phyloP scores from a whole-genome alignment of 92 coral and sea anemone species.

The Zoanthus sociatus region DNA sequence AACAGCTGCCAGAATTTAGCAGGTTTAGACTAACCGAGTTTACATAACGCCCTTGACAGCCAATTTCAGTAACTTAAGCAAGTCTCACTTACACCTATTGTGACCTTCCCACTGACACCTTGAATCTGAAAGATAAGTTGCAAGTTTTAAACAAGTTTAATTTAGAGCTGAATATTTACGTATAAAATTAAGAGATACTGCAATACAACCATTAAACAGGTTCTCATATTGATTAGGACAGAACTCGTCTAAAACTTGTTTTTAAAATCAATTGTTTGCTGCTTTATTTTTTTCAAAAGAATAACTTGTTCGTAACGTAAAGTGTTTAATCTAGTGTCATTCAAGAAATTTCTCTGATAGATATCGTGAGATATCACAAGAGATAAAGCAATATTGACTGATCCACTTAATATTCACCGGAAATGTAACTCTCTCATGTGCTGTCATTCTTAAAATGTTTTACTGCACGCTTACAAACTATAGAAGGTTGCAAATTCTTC shows the following conservation, averaged over 20 bases:
- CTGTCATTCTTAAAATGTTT: neutral
- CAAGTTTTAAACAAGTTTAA: no score
- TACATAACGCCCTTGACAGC: neutral
- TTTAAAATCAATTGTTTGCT: no score
- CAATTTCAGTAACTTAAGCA: neutral
- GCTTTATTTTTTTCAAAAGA: neutral
- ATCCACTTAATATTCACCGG: neutral
- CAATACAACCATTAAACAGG: no score
- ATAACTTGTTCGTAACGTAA: neutral
- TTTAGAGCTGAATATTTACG: no score
- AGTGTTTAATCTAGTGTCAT: neutral
- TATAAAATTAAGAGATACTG: no score
- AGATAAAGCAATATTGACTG: neutral
- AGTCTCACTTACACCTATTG: no score
- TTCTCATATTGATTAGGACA: no score
- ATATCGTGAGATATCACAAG: neutral
- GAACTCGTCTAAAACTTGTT: no score
- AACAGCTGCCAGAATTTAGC: neutral
- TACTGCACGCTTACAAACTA: neutral
- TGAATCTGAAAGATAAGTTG: no score
- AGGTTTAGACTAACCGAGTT: neutral
- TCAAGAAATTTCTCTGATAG: neutral
- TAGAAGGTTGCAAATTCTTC: neutral
- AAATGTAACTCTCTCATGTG: slow-evolving; percentile 16
- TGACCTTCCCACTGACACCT: no score